Evolutionary conservation across 2,888 invertebrate species (phyloP).

Genomic region (Coleophora deauratella): DNA sequence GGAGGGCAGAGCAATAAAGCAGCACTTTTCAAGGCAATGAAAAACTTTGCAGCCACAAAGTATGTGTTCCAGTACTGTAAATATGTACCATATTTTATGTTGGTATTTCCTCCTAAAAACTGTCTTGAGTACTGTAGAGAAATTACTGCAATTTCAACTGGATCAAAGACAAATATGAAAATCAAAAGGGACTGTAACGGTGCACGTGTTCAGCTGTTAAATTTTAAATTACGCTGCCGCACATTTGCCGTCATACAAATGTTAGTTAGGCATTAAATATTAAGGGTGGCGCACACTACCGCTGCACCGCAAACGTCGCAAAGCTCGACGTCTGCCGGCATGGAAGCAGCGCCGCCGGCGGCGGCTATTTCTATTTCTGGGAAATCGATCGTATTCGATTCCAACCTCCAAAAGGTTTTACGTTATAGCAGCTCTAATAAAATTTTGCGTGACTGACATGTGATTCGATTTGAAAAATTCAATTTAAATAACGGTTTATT

Average conservation of each 20-base stretch:
- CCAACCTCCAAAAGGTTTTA: constrained; percentile 26
- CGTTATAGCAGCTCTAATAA: constrained; percentile 8
- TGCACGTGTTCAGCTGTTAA: constrained; percentile 28
- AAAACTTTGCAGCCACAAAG: too few relatives aligned
- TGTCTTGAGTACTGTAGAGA: too few relatives aligned
- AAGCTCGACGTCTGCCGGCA: constrained; percentile 20
- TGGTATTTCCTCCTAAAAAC: too few relatives aligned
- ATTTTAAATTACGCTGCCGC: constrained; percentile 33
- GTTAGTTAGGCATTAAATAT: constrained; percentile 61
- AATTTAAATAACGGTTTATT: constrained; percentile 4
- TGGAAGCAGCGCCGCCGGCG: too few relatives aligned
- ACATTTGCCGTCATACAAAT: constrained; percentile 48
- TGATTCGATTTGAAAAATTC: constrained; percentile 16
- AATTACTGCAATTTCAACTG: too few relatives aligned
- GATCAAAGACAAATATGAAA: neutral
- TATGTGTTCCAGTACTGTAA: too few relatives aligned
- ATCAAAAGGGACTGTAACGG: neutral
- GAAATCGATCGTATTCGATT: constrained; percentile 48
- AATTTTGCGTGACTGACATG: neutral
- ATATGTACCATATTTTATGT: too few relatives aligned
- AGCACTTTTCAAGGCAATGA: too few relatives aligned
- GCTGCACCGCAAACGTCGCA: constrained; percentile 42
- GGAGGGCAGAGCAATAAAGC: too few relatives aligned
- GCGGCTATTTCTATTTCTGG: constrained; percentile 60
- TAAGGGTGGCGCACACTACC: constrained; percentile 38